Conservation (phyloP, 2,888 invertebrate genomes). For the Netelia inedita region DNA sequence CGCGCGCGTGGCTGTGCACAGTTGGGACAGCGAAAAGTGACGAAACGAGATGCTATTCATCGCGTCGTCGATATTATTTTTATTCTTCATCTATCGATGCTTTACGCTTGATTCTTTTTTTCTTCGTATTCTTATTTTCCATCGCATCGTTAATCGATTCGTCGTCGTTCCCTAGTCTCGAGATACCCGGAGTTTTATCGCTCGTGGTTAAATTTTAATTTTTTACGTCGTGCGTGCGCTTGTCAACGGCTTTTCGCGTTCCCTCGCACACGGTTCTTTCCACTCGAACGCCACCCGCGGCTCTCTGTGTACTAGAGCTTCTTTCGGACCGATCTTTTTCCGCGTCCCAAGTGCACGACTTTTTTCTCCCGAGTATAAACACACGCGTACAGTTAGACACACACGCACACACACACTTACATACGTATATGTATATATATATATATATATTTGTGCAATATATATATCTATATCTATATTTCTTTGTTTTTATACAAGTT, state of each 20-base stretch:
- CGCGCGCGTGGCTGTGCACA: no score
- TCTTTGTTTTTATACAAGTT: background rate
- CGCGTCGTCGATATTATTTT: no score
- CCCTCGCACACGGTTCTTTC: background rate
- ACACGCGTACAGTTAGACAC: background rate
- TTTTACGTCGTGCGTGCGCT: no score
- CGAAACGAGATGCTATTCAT: no score
- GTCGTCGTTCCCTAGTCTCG: no score
- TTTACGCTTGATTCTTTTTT: no score
- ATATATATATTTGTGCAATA: background rate
- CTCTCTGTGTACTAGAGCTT: background rate
- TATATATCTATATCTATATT: background rate
- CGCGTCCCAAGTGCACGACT: constrained; percentile 17
- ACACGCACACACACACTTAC: background rate
- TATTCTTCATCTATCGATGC: no score
- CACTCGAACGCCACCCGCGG: constrained; percentile 27
- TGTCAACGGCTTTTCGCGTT: background rate
- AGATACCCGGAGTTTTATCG: no score
- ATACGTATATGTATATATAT: background rate
- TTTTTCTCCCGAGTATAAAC: constrained; percentile 21
- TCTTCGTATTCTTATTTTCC: no score
- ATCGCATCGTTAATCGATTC: no score
- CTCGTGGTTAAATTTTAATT: no score
- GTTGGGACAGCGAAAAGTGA: no score
- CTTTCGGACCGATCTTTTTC: background rate